Percentiles rank a stretch among this genome's conserved stretches.
phyloP scores from a whole-genome alignment of 2,113 vertebrate species.

The Oceanodroma tethys region DNA sequence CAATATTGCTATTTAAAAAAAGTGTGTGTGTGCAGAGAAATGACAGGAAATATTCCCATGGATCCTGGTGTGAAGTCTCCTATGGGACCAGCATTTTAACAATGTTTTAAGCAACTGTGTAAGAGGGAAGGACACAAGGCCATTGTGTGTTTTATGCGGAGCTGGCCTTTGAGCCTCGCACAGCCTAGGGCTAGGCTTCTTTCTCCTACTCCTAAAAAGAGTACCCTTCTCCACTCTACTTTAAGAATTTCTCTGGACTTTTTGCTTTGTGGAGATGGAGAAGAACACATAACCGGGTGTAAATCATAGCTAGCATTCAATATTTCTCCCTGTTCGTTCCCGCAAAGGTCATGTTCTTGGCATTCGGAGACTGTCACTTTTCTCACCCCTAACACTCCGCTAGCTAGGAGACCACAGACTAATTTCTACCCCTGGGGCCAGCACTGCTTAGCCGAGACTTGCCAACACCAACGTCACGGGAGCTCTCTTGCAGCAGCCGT shows the following conservation, averaged over 20 bases:
- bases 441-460: background rate
- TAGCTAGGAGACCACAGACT: background rate
- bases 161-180: background rate
- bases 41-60: conserved; percentile 39
- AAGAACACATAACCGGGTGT: background rate
- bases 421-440: background rate
- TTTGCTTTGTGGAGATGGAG: background rate
- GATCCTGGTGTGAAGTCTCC: conserved; percentile 1
- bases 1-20: conserved; percentile 25
- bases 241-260: background rate
- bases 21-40: background rate
- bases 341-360: background rate
- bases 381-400: accelerated
- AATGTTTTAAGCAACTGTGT: background rate
- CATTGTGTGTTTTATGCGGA: background rate
- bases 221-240: background rate
- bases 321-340: background rate
- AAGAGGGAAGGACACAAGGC: background rate
- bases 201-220: background rate
- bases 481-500: background rate
- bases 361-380: background rate
- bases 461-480: background rate
- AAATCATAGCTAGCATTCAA: background rate
- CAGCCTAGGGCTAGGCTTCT: background rate
- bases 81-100: conserved; percentile 21